Evolutionary conservation across 1,140 invertebrate genomes (phyloP).

Genomic region (Stegodyphus mimosarum): DNA sequence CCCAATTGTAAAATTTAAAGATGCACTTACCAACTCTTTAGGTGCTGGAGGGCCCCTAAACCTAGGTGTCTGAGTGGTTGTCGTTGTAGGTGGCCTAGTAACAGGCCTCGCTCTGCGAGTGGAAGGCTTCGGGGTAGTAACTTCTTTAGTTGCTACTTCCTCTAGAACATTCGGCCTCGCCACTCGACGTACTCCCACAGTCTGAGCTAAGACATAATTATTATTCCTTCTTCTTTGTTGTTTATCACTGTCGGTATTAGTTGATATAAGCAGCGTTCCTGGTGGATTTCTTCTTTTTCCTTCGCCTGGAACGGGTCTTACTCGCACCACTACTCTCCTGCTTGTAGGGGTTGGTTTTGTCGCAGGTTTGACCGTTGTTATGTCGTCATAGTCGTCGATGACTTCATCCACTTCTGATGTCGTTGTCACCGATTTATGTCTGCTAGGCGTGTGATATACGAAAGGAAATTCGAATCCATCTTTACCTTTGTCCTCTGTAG

Average conservation of each 20-base stretch:
- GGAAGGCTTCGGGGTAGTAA: slow-evolving; percentile 57
- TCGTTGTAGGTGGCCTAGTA: slow-evolving; percentile 19
- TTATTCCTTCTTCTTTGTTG: slow-evolving; percentile 27
- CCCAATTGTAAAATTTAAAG: neutral
- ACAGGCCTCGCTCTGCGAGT: slow-evolving; percentile 34
- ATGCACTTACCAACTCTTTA: slow-evolving; percentile 39
- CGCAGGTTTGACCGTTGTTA: slow-evolving; percentile 18
- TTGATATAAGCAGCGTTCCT: neutral
- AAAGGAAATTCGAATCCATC: slow-evolving; percentile 54
- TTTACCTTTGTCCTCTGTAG: neutral
- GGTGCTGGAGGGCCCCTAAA: slow-evolving; percentile 21
- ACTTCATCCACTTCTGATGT: slow-evolving; percentile 42
- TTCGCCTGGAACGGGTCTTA: slow-evolving; percentile 42
- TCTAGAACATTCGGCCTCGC: slow-evolving; percentile 43
- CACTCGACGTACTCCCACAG: slow-evolving; percentile 26
- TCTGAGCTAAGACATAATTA: slow-evolving; percentile 55
- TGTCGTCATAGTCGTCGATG: slow-evolving; percentile 36
- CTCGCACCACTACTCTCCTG: slow-evolving; percentile 46
- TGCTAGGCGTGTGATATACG: slow-evolving; percentile 58
- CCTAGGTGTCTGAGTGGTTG: slow-evolving; percentile 5
- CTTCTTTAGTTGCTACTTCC: slow-evolving; percentile 58
- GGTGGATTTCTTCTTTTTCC: slow-evolving; percentile 38
- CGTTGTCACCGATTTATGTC: slow-evolving; percentile 11
- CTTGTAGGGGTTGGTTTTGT: slow-evolving; percentile 19
- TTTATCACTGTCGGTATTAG: neutral